phyloP scores from a whole-genome alignment of 2,113 vertebrate species.

The Pterocles burchelli region DNA sequence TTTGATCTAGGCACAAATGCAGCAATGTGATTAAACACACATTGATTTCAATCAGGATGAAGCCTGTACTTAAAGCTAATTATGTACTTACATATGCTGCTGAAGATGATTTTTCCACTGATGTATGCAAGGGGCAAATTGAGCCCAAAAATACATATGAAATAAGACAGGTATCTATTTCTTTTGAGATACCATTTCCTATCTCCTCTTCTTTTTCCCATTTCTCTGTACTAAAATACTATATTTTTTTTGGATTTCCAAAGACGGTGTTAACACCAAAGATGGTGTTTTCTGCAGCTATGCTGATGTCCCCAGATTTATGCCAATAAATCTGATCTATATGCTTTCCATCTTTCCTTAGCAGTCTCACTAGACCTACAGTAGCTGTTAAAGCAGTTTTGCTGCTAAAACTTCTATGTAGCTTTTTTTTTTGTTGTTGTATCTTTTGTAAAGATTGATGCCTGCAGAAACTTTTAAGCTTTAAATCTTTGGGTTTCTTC shows the following conservation, averaged over 20 bases:
- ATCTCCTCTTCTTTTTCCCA: background rate
- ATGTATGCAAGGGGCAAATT: background rate
- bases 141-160: background rate
- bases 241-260: background rate
- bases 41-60: background rate
- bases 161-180: background rate
- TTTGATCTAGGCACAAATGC: background rate
- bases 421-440: background rate
- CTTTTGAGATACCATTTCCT: background rate
- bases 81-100: background rate
- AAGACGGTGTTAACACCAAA: too few species aligned
- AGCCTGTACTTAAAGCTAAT: slow-evolving; percentile 30
- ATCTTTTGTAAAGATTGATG: background rate
- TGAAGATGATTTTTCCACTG: slow-evolving; percentile 11
- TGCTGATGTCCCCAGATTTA: background rate
- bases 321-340: background rate
- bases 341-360: background rate
- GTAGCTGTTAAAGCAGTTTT: background rate
- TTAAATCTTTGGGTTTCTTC: background rate
- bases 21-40: slow-evolving; percentile 1
- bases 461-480: background rate
- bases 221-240: background rate
- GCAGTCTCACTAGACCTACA: background rate
- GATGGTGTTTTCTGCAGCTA: background rate
- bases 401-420: background rate